Evolutionary conservation across 2,888 invertebrate genomes (phyloP).

Genomic region (Stegophylla sp.): DNA sequence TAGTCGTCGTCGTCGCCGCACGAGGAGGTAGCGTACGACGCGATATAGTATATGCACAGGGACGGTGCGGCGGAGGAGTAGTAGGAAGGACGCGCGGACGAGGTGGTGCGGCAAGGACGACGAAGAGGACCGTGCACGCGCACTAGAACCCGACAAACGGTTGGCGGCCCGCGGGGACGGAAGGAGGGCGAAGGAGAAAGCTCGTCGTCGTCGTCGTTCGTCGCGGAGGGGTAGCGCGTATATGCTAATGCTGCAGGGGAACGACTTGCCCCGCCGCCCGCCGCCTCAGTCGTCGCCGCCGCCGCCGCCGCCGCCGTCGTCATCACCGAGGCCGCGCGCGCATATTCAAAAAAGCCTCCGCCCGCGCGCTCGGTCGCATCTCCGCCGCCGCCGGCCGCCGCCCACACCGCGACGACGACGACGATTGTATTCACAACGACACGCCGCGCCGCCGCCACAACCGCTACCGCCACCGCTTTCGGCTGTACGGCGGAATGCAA

Average conservation of each 20-base stretch:
- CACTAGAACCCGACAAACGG: slow-evolving; percentile 45
- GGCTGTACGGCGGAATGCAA: no score
- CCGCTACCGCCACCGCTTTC: no score
- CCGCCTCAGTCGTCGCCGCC: background rate
- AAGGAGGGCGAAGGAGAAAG: slow-evolving; percentile 14
- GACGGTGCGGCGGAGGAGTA: background rate
- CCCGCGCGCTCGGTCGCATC: no score
- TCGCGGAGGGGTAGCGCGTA: slow-evolving; percentile 20
- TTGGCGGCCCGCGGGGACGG: background rate
- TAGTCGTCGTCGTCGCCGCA: slow-evolving; percentile 11
- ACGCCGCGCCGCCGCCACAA: background rate
- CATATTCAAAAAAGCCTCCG: slow-evolving; percentile 59
- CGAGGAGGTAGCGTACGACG: background rate
- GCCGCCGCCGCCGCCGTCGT: slow-evolving; percentile 14
- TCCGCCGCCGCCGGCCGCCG: background rate
- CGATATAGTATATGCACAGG: no score
- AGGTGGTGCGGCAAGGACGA: slow-evolving; percentile 1
- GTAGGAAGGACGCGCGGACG: background rate
- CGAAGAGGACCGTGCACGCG: slow-evolving; percentile 44
- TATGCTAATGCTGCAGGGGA: slow-evolving; percentile 57
- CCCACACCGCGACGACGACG: background rate
- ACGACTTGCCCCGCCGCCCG: slow-evolving; percentile 32
- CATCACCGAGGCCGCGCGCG: slow-evolving; percentile 40
- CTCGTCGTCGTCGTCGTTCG: background rate
- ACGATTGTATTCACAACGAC: no score